Conservation (phyloP, 2,797 vertebrate genomes). For the Graptemys geographica region DNA sequence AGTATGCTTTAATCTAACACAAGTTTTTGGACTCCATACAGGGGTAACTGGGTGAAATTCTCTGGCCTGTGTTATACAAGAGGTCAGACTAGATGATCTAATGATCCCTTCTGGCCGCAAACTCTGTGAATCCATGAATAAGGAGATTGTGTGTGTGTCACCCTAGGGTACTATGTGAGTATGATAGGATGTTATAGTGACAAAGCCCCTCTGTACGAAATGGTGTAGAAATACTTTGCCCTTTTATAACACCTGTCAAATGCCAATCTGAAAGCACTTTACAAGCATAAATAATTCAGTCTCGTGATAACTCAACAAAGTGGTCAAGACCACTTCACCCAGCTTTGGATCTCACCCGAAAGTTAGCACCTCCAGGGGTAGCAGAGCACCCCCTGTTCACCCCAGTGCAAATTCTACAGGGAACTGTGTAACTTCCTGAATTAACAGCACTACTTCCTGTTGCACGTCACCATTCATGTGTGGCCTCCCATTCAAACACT, state of each 20-base stretch:
- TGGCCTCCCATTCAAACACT: accelerated
- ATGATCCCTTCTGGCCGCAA: neutral
- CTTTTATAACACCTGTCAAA: neutral
- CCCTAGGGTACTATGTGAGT: neutral
- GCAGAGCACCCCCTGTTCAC: neutral
- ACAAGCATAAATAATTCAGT: neutral
- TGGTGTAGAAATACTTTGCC: neutral
- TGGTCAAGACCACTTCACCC: accelerated
- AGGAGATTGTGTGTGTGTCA: neutral
- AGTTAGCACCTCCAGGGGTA: neutral
- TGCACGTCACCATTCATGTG: neutral
- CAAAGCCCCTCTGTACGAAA: constrained; percentile 7
- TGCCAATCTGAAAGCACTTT: neutral
- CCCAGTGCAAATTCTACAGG: neutral
- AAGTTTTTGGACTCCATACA: constrained; percentile 33
- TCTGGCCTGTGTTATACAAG: constrained; percentile 13
- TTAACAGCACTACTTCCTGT: neutral
- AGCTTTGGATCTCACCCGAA: neutral
- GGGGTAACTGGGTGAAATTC: constrained; percentile 24
- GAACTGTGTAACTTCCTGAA: neutral
- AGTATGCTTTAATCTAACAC: neutral
- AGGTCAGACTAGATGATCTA: constrained; percentile 11
- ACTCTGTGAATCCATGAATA: neutral
- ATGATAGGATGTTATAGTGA: neutral
- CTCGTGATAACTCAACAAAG: accelerated